Base-by-base conservation (phyloP, 2,797 vertebrate species). In the Chelon auratus region DNA sequence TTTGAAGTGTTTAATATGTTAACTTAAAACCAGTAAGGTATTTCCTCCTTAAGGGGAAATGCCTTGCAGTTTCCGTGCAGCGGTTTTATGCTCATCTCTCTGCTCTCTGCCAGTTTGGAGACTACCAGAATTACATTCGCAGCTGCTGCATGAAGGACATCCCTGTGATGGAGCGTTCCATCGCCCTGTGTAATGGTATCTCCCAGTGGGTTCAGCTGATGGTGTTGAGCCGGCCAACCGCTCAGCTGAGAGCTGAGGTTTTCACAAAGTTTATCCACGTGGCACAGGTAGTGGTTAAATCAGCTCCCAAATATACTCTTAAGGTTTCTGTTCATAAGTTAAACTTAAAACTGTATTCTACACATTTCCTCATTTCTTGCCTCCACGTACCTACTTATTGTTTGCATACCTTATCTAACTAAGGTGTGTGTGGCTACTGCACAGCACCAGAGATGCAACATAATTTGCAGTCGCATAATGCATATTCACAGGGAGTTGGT, bases 131-230 rank as follows among this genome's bases (percentile, higher is more conserved):
- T 68, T 99, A 98, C 91, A 95, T 97, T 39, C 93, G 95, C 78
- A 97, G 91, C 78, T 96, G 97, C 84, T 96, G 95, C 67, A 95
- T 98, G 92, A 98, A 97, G 90, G 97, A 97, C 89, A 98, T 97
- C 90, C 97, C 97, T 4, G 95, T 93, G 61, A 97, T 99, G 97
- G 97, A 97, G 90, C 95, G 97, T 53, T 98, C 97, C 58, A 97
- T 99, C 15, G 93, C 97, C 70, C 93, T 99, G 87, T 98, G 97
- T 80, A 99, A 99, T 11, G 97, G 97, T 62, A 93, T 99, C 87
- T 98, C 97, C 85, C 97, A 99, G 90, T 99, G 97, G 97, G 97
- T 99, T 12, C 97, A 99, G 59, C 93, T 99, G 48, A 99, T 99
- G 97, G 97, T 99, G 84, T 95, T 99, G 80, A 99, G 97, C 85